phyloP scores from a whole-genome alignment of 2,797 vertebrate genomes.

The Leptoclinus maculatus region DNA sequence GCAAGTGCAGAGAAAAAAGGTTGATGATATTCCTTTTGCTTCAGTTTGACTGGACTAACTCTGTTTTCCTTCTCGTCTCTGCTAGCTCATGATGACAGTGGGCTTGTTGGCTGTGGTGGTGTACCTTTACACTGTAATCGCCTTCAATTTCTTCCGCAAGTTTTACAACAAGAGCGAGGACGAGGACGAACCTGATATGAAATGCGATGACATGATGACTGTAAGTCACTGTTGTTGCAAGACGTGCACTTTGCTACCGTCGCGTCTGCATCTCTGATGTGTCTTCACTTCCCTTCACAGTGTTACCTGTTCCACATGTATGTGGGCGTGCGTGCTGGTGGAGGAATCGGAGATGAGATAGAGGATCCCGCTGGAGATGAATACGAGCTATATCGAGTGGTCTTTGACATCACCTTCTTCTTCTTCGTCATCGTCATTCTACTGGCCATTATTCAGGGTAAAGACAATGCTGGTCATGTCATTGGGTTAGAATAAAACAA shows the following conservation, averaged over 20 bases:
- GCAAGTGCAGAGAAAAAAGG: conserved; percentile 60
- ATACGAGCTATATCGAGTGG: conserved; percentile 94
- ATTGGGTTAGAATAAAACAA: neutral
- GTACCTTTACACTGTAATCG: conserved; percentile 94
- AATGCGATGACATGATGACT: conserved; percentile 98
- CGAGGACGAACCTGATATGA: conserved; percentile 95
- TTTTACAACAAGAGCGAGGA: conserved; percentile 98
- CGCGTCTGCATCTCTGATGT: neutral
- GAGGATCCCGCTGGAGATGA: conserved; percentile 94
- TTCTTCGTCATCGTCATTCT: conserved; percentile 97
- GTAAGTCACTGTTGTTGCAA: conserved; percentile 73
- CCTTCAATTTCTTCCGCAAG: conserved; percentile 98
- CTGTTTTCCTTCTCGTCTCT: neutral
- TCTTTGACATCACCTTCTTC: conserved; percentile 97
- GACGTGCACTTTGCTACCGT: neutral
- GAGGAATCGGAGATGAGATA: conserved; percentile 95
- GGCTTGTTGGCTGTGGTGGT: conserved; percentile 93
- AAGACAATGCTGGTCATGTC: conserved; percentile 7
- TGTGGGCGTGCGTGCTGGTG: conserved; percentile 93
- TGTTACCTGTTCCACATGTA: conserved; percentile 98
- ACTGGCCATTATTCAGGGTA: conserved; percentile 95
- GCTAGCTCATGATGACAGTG: conserved; percentile 94
- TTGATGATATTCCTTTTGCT: neutral
- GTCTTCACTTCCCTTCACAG: conserved; percentile 64
- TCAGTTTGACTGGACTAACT: conserved; percentile 18